These are phyloP conservation scores for Ancistrus triradiatus DNA, from an alignment of 2,113 vertebrate genomes.

Conservation along the genomic window DNA sequence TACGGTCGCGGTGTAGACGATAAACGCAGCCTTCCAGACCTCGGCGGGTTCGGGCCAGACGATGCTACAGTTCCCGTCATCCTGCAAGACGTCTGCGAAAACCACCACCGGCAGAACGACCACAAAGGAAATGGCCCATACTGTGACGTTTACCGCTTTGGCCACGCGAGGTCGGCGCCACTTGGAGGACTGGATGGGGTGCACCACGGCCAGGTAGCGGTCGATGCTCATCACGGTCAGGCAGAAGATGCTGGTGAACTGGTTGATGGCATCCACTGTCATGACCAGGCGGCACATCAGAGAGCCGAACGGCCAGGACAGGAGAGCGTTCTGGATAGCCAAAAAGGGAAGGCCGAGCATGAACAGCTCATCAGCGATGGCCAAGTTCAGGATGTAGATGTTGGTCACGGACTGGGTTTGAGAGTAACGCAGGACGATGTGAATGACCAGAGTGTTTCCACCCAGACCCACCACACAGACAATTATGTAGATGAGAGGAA, in stretches of 20 bases:
- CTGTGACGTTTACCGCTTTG: slow-evolving; percentile 77
- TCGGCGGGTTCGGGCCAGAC: slow-evolving; percentile 88
- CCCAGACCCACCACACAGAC: slow-evolving; percentile 85
- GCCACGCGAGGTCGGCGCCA: slow-evolving; percentile 86
- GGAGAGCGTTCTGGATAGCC: slow-evolving; percentile 86
- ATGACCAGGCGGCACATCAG: slow-evolving; percentile 92
- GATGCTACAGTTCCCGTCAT: slow-evolving; percentile 88
- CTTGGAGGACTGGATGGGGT: slow-evolving; percentile 80
- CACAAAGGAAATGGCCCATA: slow-evolving; percentile 85
- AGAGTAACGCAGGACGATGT: slow-evolving; percentile 82
- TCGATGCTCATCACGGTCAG: slow-evolving; percentile 93
- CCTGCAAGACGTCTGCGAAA: slow-evolving; percentile 81
- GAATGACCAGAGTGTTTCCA: slow-evolving; percentile 92
- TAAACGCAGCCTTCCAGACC: slow-evolving; percentile 84
- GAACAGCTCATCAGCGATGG: slow-evolving; percentile 92
- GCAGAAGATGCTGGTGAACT: slow-evolving; percentile 98
- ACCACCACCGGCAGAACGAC: slow-evolving; percentile 90
- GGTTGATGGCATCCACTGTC: slow-evolving; percentile 93
- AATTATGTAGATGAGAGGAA: slow-evolving; percentile 83
- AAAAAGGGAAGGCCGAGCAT: slow-evolving; percentile 93
- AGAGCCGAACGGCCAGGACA: slow-evolving; percentile 93
- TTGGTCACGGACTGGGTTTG: slow-evolving; percentile 86
- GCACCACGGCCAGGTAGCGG: slow-evolving; percentile 90
- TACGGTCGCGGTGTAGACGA: slow-evolving; percentile 82
- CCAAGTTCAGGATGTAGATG: slow-evolving; percentile 92